phyloP scores from a whole-genome alignment of 2,888 invertebrate genomes.

The Nephrotoma flavescens region DNA sequence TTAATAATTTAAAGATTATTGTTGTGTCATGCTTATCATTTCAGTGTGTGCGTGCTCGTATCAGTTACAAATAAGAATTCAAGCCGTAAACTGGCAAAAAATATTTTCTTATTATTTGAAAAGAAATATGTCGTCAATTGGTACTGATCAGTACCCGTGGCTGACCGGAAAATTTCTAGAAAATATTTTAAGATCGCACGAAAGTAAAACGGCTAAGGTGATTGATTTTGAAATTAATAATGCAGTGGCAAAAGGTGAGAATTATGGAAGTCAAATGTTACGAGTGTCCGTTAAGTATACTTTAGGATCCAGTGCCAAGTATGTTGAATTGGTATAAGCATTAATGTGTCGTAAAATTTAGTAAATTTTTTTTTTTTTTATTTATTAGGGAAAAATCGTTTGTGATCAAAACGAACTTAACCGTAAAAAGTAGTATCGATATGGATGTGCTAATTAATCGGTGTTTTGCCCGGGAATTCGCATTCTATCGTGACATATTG shows the following conservation, averaged over 20 bases:
- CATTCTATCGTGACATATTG: neutral
- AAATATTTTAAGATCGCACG: neutral
- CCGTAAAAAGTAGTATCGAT: neutral
- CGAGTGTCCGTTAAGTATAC: neutral
- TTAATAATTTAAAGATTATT: too few relatives aligned
- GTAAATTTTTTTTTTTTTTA: neutral
- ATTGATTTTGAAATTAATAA: neutral
- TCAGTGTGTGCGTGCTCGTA: too few relatives aligned
- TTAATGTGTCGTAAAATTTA: too few relatives aligned
- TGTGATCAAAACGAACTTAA: neutral
- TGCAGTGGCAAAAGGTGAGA: neutral
- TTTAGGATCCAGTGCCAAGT: neutral
- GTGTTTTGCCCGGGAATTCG: neutral
- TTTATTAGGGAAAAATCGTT: neutral
- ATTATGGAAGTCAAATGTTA: neutral
- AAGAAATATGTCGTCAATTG: neutral
- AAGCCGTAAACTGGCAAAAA: too few relatives aligned
- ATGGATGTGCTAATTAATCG: neutral
- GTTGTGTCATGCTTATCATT: too few relatives aligned
- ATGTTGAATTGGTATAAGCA: neutral
- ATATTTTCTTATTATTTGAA: neutral
- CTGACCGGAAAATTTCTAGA: neutral
- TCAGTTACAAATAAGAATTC: too few relatives aligned
- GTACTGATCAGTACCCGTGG: neutral
- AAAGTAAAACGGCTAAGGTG: neutral